These are phyloP conservation scores for Pecten maximus DNA, from an alignment of 2,888 invertebrate species.

Conservation along the genomic window DNA sequence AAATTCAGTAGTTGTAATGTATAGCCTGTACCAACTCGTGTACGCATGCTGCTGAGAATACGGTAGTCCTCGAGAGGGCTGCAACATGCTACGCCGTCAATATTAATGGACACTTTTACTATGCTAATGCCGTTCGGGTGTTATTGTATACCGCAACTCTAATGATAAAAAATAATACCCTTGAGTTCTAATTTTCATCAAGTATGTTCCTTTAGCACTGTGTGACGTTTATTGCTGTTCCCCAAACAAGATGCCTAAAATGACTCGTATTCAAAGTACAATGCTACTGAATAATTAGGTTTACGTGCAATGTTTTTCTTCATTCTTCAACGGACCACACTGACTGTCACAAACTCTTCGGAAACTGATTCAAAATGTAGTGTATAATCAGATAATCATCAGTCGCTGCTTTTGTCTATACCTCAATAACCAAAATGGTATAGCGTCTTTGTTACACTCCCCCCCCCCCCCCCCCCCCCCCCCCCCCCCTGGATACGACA, in stretches of 20 bases:
- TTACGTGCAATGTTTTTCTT: background rate
- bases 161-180: background rate
- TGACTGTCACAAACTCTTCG: no score
- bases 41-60: background rate
- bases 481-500: no score
- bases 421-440: no score
- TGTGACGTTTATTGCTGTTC: background rate
- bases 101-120: background rate
- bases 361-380: no score
- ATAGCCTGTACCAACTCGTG: background rate
- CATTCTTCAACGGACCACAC: no score
- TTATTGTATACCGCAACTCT: background rate
- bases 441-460: no score
- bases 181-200: background rate
- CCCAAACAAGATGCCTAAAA: background rate
- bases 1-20: background rate
- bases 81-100: background rate
- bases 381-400: no score
- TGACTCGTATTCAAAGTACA: background rate
- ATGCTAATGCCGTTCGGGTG: background rate
- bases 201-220: background rate
- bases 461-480: no score
- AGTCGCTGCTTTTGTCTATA: no score
- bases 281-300: background rate
- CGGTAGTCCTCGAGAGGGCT: background rate